These are phyloP conservation scores for Cynoglossus semilaevis DNA, from an alignment of 2,113 vertebrate genomes.

Conservation along the genomic window DNA sequence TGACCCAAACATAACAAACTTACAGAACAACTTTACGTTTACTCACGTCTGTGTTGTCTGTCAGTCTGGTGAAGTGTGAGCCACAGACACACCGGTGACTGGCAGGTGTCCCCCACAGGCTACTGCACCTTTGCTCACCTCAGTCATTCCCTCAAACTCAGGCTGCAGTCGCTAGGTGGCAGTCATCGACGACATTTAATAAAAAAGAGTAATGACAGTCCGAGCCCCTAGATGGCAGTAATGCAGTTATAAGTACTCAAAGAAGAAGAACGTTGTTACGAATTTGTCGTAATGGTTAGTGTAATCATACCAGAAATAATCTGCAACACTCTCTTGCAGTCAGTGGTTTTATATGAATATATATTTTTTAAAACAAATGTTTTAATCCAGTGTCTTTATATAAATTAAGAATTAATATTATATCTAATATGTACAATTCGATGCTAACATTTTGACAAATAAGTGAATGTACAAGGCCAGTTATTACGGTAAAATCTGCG, in stretches of 20 bases:
- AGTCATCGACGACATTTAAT: neutral
- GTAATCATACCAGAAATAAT: no score
- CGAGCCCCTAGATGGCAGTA: neutral
- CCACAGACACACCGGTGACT: conserved; percentile 30
- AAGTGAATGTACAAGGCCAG: fast-evolving
- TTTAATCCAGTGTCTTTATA: no score
- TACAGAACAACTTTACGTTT: neutral
- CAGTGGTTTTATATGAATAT: no score
- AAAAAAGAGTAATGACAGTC: neutral
- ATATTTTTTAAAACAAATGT: no score
- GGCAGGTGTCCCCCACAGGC: conserved; percentile 23
- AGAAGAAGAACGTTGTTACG: neutral
- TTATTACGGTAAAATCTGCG: conserved; percentile 46
- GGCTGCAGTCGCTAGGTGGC: conserved; percentile 37
- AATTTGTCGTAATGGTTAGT: no score
- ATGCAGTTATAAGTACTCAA: neutral
- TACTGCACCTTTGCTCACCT: conserved; percentile 29
- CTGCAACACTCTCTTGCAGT: no score
- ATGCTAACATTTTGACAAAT: no score
- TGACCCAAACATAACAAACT: no score
- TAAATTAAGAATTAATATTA: no score
- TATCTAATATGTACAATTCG: no score
- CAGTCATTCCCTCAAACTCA: neutral
- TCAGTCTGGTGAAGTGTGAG: neutral
- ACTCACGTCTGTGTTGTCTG: neutral